These are phyloP conservation scores for Apistogramma diplotaenia DNA, from an alignment of 2,113 vertebrate species.

Conservation along the genomic window DNA sequence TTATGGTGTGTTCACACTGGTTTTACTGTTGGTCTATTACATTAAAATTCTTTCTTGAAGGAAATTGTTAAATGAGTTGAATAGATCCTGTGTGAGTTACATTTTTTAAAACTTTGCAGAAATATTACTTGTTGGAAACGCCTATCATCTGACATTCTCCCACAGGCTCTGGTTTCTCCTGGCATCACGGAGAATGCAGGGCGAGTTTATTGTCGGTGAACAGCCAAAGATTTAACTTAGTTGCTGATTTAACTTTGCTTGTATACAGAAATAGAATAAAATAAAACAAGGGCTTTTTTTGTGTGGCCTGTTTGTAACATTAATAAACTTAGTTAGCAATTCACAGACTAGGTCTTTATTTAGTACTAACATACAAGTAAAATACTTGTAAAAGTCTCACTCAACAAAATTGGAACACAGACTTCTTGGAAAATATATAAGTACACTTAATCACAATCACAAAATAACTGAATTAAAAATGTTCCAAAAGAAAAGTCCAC, in stretches of 20 bases:
- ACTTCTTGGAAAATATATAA: background rate
- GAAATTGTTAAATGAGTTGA: too few relatives aligned
- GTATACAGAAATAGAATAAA: background rate
- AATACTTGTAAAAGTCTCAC: background rate
- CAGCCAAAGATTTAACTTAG: background rate
- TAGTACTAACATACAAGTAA: background rate
- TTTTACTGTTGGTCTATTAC: too few relatives aligned
- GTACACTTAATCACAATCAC: background rate
- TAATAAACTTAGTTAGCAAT: background rate
- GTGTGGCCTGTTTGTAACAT: too few relatives aligned
- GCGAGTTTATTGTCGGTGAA: background rate
- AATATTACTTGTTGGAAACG: too few relatives aligned
- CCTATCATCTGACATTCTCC: too few relatives aligned
- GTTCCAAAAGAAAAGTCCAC: background rate
- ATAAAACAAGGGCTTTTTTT: too few relatives aligned
- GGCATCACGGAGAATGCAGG: background rate
- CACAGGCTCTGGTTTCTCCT: too few relatives aligned
- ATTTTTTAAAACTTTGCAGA: too few relatives aligned
- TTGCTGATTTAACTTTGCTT: background rate
- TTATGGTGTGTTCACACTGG: too few relatives aligned
- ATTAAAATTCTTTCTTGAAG: too few relatives aligned
- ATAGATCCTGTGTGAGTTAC: too few relatives aligned
- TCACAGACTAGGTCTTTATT: background rate
- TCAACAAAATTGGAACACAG: background rate
- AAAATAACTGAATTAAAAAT: background rate